Conservation (phyloP, 2,113 vertebrate genomes). For the Echinops telfairi region DNA sequence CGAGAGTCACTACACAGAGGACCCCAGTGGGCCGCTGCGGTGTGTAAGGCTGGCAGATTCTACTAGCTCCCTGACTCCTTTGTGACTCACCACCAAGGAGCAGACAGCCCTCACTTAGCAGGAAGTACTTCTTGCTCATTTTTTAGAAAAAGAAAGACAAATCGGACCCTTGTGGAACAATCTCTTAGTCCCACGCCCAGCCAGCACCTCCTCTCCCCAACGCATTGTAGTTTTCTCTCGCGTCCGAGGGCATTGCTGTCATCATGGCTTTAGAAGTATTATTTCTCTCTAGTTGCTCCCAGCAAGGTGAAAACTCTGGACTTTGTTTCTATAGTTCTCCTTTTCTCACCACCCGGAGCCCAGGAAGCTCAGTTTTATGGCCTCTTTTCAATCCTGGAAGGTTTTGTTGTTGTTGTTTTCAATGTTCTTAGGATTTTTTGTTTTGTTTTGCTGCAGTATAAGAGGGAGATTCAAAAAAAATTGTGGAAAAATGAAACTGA, state of each 20-base stretch:
- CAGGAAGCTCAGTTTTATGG: not conserved
- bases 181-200: not conserved
- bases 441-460: too few species aligned
- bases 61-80: not conserved
- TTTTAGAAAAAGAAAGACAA: not conserved
- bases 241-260: not conserved
- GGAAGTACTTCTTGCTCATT: not conserved
- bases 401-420: not conserved
- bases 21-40: not conserved
- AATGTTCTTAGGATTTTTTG: not conserved
- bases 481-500: too few species aligned
- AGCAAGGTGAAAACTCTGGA: not conserved
- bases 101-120: not conserved
- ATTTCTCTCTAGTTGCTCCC: not conserved
- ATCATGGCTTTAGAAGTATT: not conserved
- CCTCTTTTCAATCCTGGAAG: not conserved
- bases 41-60: not conserved
- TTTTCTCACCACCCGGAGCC: not conserved
- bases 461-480: too few species aligned
- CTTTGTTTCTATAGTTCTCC: not conserved
- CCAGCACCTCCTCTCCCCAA: not conserved
- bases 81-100: not conserved
- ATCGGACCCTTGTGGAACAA: not conserved
- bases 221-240: not conserved
- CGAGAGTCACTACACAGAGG: too few species aligned